Conservation (phyloP, 2,888 invertebrate genomes). For the Ormyrus labotus region DNA sequence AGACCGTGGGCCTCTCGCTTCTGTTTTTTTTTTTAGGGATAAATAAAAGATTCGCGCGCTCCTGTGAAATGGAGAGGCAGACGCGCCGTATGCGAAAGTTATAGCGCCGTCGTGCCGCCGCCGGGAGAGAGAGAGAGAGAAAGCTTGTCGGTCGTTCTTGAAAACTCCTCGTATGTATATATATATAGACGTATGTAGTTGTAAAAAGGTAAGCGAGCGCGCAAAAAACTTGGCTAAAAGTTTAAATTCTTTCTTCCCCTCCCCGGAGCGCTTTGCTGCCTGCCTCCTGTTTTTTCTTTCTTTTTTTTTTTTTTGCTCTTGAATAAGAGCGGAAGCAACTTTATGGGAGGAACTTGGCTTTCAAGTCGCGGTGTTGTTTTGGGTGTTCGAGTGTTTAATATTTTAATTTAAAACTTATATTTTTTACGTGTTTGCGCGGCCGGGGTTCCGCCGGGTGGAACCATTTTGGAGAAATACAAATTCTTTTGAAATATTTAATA, state of each 20-base stretch:
- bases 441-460: too few relatives aligned
- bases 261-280: not conserved
- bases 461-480: too few relatives aligned
- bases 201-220: not conserved
- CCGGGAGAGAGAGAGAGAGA: not conserved
- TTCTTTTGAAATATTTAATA: too few relatives aligned
- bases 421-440: too few relatives aligned
- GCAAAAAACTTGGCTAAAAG: slow-evolving; percentile 2
- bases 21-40: not conserved
- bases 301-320: not conserved
- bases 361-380: too few relatives aligned
- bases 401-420: too few relatives aligned
- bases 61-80: not conserved
- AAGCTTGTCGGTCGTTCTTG: too few relatives aligned
- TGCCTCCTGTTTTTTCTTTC: too few relatives aligned
- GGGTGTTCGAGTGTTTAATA: not conserved
- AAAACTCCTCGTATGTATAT: not conserved
- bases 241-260: slow-evolving; percentile 1
- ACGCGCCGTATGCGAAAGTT: slow-evolving; percentile 13
- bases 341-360: too few relatives aligned
- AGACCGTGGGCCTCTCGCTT: not conserved
- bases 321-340: too few relatives aligned
- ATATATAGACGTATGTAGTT: not conserved
- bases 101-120: not conserved
- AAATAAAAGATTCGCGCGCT: slow-evolving; percentile 36